These are phyloP conservation scores for Brachionus manjavacas DNA, from an alignment of 1,140 invertebrate genomes.

Conservation along the genomic window DNA sequence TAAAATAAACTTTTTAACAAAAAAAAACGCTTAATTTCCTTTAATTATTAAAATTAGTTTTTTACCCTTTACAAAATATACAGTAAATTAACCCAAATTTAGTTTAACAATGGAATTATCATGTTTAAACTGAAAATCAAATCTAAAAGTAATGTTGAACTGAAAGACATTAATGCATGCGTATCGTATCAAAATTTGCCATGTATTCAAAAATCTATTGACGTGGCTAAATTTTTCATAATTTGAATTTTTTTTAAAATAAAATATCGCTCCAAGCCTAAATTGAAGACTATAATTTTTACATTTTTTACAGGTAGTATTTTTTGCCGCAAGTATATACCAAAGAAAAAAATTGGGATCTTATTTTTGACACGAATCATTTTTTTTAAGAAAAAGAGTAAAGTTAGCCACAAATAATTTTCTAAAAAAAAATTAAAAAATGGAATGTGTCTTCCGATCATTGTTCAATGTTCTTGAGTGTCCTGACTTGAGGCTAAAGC, in stretches of 20 bases:
- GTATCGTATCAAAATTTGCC: too few species aligned
- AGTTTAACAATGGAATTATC: too few species aligned
- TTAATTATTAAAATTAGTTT: too few species aligned
- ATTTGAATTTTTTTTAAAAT: neutral
- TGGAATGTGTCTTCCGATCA: slow-evolving; percentile 72
- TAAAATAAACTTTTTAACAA: too few species aligned
- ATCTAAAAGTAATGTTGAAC: too few species aligned
- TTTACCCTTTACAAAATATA: too few species aligned
- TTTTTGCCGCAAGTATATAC: neutral
- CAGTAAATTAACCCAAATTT: too few species aligned
- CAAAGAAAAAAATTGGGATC: neutral
- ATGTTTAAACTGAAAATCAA: too few species aligned
- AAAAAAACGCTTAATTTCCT: too few species aligned
- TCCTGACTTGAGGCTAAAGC: slow-evolving; percentile 85
- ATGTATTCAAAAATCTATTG: too few species aligned
- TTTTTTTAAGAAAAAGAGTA: neutral
- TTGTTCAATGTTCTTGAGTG: slow-evolving; percentile 79
- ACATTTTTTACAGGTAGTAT: neutral
- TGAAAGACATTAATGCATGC: too few species aligned
- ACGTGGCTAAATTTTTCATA: neutral
- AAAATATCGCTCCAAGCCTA: neutral
- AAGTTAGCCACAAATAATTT: neutral
- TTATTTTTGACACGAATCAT: neutral
- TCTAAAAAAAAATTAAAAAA: slow-evolving; percentile 50
- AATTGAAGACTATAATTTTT: neutral